Evolutionary conservation across 2,113 vertebrate species (phyloP).

Genomic region (Chunga burmeisteri): DNA sequence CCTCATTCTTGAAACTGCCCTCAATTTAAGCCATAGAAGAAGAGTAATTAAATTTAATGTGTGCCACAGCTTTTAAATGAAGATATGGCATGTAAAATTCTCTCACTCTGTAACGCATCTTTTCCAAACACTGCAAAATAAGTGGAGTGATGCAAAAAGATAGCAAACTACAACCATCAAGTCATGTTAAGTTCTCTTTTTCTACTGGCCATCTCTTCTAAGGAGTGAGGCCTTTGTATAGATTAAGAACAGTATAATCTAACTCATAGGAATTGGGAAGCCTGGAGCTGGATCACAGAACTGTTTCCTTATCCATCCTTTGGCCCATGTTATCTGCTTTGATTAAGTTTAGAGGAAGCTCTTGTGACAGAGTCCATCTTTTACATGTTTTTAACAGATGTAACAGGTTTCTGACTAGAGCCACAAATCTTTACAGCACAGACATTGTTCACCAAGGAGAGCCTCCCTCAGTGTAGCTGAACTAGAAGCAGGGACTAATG

Average conservation of each 20-base stretch:
- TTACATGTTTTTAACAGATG: background rate
- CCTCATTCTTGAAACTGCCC: constrained; percentile 70
- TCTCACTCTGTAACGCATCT: background rate
- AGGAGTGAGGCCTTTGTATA: background rate
- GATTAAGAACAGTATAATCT: rapidly evolving
- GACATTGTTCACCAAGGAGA: background rate
- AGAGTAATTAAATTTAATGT: constrained; percentile 66
- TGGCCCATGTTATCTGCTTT: background rate
- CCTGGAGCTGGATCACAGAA: background rate
- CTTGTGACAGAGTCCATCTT: background rate
- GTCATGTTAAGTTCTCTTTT: background rate
- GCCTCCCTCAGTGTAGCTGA: background rate
- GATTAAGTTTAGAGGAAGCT: background rate
- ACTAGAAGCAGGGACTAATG: background rate
- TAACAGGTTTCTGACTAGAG: background rate
- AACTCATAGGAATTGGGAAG: background rate
- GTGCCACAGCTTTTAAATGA: constrained; percentile 59
- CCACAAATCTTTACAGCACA: background rate
- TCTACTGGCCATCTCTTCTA: background rate
- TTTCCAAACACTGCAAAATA: background rate
- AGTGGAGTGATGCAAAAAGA: constrained; percentile 2
- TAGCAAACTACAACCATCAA: background rate
- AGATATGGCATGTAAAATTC: constrained; percentile 52
- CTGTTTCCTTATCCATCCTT: background rate
- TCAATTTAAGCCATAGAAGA: constrained; percentile 65